Evolutionary conservation across 2,888 invertebrate genomes (phyloP).

Genomic region (Thera britannica): DNA sequence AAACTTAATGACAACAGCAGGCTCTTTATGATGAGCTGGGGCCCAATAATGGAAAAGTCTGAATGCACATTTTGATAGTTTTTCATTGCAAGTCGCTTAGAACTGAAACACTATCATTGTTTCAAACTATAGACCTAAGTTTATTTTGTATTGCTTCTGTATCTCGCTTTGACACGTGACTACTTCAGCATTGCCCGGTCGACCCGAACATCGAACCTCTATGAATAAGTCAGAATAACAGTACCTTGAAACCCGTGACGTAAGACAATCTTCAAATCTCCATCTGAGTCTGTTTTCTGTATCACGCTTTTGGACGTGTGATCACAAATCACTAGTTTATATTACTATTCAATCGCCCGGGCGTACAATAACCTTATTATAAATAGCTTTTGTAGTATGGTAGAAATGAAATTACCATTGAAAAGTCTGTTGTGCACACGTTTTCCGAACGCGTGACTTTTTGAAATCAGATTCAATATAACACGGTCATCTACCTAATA

Average conservation of each 20-base stretch:
- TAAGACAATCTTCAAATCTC: not conserved
- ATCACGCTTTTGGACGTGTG: conserved; percentile 15
- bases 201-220: not conserved
- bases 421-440: not conserved
- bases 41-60: too few species aligned
- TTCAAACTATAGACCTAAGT: not conserved
- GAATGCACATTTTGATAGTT: too few species aligned
- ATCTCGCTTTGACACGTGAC: not conserved
- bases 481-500: not conserved
- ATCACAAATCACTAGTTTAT: not conserved
- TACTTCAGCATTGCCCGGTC: not conserved
- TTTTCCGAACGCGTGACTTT: not conserved
- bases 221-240: conserved; percentile 5
- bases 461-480: not conserved
- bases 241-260: conserved; percentile 1
- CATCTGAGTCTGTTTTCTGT: not conserved
- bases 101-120: not conserved
- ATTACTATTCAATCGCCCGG: conserved; percentile 1
- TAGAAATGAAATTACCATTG: not conserved
- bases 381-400: not conserved
- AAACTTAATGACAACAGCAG: too few species aligned
- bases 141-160: not conserved
- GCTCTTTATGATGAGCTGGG: too few species aligned
- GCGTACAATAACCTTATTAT: not conserved
- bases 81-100: too few species aligned